These are phyloP conservation scores for Ormyrus labotus DNA, from an alignment of 2,888 invertebrate species.

Conservation along the genomic window DNA sequence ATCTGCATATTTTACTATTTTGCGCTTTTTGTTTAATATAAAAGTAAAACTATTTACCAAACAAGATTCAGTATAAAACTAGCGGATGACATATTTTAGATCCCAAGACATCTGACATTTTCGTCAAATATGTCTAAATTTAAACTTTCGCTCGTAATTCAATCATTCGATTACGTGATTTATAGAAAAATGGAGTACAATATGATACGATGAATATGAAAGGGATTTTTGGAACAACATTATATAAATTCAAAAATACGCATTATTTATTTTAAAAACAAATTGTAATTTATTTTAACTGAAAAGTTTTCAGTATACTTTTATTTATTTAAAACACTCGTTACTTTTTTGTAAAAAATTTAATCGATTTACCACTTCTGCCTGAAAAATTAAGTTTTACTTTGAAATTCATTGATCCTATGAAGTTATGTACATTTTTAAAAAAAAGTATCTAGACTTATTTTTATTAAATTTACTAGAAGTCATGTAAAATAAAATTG, in stretches of 20 bases:
- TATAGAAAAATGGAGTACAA: conserved; percentile 49
- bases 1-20: conserved; percentile 40
- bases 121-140: conserved; percentile 44
- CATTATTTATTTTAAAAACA: conserved; percentile 27
- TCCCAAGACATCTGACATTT: conserved; percentile 18
- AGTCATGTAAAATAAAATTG: conserved; percentile 37
- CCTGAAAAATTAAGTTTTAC: background rate
- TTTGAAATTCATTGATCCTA: background rate
- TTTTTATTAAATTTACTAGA: conserved; percentile 40
- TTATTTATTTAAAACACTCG: conserved; percentile 15
- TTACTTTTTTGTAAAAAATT: conserved; percentile 33
- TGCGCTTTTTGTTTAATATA: conserved; percentile 66
- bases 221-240: conserved; percentile 27
- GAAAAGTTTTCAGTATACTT: background rate
- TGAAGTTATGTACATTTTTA: conserved; percentile 44
- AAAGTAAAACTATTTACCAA: conserved; percentile 71
- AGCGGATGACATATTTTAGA: conserved; percentile 58
- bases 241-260: conserved; percentile 39
- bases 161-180: conserved; percentile 54
- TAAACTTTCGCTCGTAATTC: conserved; percentile 53
- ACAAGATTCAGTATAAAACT: conserved; percentile 70
- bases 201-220: conserved; percentile 38
- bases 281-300: conserved; percentile 22
- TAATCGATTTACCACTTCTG: conserved; percentile 11
- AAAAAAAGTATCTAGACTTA: conserved; percentile 33